Evolutionary conservation across 2,888 invertebrate species (phyloP).

Genomic region (Teleogryllus oceanicus): DNA sequence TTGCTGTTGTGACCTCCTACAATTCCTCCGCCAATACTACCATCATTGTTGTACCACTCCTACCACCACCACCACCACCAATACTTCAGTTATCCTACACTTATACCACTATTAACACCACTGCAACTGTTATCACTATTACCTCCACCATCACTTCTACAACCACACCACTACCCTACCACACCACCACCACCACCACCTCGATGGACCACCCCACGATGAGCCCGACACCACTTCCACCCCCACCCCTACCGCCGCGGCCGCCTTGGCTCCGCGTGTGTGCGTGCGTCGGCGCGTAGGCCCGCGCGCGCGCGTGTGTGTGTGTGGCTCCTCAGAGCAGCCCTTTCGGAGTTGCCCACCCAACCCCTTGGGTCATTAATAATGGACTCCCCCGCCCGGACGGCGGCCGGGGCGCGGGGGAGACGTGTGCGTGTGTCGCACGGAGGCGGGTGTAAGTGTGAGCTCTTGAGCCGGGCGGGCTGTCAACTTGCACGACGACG

Average conservation of each 20-base stretch:
- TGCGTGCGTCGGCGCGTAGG: not conserved
- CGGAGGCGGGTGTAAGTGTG: not conserved
- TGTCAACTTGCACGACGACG: not conserved
- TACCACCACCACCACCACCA: too few species aligned
- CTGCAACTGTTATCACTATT: too few species aligned
- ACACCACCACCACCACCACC: not conserved
- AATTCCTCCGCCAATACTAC: accelerated
- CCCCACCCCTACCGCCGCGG: constrained; percentile 4
- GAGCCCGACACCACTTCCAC: not conserved
- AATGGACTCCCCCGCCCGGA: not conserved
- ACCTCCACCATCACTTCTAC: not conserved
- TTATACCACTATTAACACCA: too few species aligned
- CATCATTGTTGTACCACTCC: too few species aligned
- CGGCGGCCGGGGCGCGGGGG: not conserved
- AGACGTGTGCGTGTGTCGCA: not conserved
- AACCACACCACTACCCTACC: not conserved
- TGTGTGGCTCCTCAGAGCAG: not conserved
- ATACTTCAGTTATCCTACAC: too few species aligned
- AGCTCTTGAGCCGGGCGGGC: not conserved
- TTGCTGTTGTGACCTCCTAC: too few species aligned
- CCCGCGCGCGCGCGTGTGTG: not conserved
- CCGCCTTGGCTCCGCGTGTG: constrained; percentile 18
- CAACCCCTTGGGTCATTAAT: constrained; percentile 18
- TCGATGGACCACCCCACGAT: not conserved
- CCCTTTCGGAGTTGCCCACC: not conserved